Evolutionary conservation across 2,888 invertebrate genomes (phyloP), one percentile per base, ranked within the genome.

Genomic region (Protophormia terraenovae): DNA sequence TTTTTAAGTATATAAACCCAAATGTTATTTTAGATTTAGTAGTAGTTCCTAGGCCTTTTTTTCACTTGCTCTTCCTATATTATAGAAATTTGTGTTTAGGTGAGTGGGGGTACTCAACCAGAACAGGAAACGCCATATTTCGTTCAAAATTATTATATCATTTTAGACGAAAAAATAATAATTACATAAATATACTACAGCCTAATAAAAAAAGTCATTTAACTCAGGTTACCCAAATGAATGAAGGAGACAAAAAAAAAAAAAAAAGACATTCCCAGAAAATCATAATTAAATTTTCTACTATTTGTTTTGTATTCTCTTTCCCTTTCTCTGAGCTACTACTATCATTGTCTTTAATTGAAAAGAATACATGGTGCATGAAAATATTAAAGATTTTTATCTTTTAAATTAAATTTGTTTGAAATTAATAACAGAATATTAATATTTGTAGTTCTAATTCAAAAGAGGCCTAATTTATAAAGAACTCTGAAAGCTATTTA

Each of bases 271-370:
- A 41, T 55, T 67, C 32, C 5, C 45, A 50, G 19, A 35, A 76
- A 82, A 71, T 76, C 45, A 62, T 71, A 64, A 82, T 82, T 76
- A 76, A 82, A 82, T 76, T 69, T 47, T 22, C 7, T 24, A 24
- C 16, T 38, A 55, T 60, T 67, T 47, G n/a, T 55, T 58, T 55
- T 45, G 4, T 53, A 6, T 24, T 53, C 6, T 32, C 10, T 19
- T 32, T 32, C 10, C 16, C 32, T 19, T 45, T 14, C 10, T 47
- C n/a, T n/a, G n/a, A n/a, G n/a, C n/a, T n/a, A n/a, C n/a, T 50
- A n/a, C 7, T 22, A 50, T 32, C 50, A 50, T 12, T 53, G 35
- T 53, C 53, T 64, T 14, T 53, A 64, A 64, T 75, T 64, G 38
- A 38, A 64, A 0, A 19, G 32, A 73, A 62, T 47, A 62, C 35